Evolutionary conservation across 2,113 vertebrate species (phyloP).

Genomic region (Rynchops niger): DNA sequence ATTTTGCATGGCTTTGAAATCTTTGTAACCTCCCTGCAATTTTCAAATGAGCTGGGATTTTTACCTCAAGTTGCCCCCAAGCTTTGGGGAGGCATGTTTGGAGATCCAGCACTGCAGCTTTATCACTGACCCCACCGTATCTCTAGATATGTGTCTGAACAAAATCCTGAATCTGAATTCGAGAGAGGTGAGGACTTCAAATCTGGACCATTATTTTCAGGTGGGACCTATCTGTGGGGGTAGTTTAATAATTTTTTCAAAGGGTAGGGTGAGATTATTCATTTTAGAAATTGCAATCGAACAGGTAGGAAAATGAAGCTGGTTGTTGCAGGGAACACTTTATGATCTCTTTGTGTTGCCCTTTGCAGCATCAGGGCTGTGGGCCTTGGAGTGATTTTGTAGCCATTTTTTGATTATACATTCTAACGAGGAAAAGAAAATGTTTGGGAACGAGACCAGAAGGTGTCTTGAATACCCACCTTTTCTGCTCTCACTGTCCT

Average conservation of each 20-base stretch:
- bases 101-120: background rate
- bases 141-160: background rate
- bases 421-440: background rate
- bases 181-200: background rate
- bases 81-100: background rate
- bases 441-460: background rate
- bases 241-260: background rate
- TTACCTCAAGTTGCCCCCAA: background rate
- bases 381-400: background rate
- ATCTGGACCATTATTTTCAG: background rate
- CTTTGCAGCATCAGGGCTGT: background rate
- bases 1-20: slow-evolving; percentile 48
- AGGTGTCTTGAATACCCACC: background rate
- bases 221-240: background rate
- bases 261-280: background rate
- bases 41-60: slow-evolving; percentile 17
- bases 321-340: background rate
- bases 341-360: background rate
- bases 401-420: background rate
- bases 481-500: background rate
- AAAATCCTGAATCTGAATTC: background rate
- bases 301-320: background rate
- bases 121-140: background rate
- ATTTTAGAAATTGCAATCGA: background rate
- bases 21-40: background rate